Evolutionary conservation across 2,797 vertebrate species (phyloP).

Genomic region (Argya squamiceps): DNA sequence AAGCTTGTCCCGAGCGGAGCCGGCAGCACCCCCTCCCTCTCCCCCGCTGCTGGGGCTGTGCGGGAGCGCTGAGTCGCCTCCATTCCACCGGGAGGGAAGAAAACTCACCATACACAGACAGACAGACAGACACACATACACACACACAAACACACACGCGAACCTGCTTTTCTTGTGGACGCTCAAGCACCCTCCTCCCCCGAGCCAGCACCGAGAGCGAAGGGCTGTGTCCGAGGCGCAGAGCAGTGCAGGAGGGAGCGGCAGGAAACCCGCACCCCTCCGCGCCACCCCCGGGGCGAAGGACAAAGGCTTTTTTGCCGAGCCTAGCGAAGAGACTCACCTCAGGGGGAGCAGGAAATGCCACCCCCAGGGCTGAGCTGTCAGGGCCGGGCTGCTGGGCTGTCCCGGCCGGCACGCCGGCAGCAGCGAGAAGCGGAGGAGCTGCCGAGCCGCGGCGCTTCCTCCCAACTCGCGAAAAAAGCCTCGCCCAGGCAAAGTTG

Average conservation of each 20-base stretch:
- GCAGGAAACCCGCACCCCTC: background rate
- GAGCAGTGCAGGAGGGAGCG: background rate
- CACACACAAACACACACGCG: background rate
- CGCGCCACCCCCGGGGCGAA: background rate
- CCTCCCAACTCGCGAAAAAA: constrained; percentile 33
- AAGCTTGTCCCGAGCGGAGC: background rate
- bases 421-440: background rate
- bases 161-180: background rate
- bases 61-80: background rate
- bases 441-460: background rate
- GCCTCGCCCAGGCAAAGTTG: constrained; percentile 67
- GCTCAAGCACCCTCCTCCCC: too few relatives aligned
- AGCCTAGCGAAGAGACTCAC: background rate
- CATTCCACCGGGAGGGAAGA: background rate
- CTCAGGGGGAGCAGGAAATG: background rate
- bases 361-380: background rate
- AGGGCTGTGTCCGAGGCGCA: background rate
- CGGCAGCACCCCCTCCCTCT: background rate
- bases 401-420: background rate
- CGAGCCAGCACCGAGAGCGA: background rate
- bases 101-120: background rate
- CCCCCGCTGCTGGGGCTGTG: background rate
- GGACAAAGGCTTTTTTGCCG: background rate
- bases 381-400: background rate
- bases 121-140: too few relatives aligned